Evolutionary conservation across 2,888 invertebrate species (phyloP).

Genomic region (Aromia moschata): DNA sequence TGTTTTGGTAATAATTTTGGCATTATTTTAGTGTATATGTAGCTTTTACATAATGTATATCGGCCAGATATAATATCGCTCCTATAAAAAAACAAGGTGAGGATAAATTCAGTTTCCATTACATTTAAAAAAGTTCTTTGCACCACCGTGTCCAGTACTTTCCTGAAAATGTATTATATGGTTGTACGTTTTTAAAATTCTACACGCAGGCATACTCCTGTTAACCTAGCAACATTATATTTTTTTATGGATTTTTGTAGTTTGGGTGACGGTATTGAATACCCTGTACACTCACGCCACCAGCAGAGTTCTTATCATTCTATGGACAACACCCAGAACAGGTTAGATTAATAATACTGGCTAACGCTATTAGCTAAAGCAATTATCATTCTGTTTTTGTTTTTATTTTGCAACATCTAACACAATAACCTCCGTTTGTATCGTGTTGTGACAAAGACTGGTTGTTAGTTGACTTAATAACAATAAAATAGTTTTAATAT

Average conservation of each 20-base stretch:
- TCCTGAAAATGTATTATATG: too few relatives aligned
- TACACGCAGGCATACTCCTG: not conserved
- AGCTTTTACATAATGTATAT: slow-evolving; percentile 31
- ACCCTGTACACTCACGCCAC: slow-evolving; percentile 78
- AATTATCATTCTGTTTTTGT: slow-evolving; percentile 30
- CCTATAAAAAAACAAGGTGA: too few relatives aligned
- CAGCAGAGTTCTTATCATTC: slow-evolving; percentile 86
- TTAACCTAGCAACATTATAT: slow-evolving; percentile 20
- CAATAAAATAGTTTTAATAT: not conserved
- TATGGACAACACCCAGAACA: slow-evolving; percentile 87
- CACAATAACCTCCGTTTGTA: slow-evolving; percentile 36
- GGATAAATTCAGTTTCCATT: too few relatives aligned
- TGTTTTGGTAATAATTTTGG: not conserved
- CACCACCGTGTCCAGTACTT: too few relatives aligned
- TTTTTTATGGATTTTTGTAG: slow-evolving; percentile 66
- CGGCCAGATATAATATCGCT: slow-evolving; percentile 11
- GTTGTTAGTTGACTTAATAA: slow-evolving; percentile 30
- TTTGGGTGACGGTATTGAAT: slow-evolving; percentile 90
- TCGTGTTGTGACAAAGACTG: slow-evolving; percentile 35
- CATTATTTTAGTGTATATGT: slow-evolving; percentile 12
- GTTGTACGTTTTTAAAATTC: not conserved
- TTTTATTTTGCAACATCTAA: slow-evolving; percentile 35
- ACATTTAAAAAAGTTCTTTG: too few relatives aligned
- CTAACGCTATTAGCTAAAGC: slow-evolving; percentile 38
- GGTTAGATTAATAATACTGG: slow-evolving; percentile 69